phyloP scores from a whole-genome alignment of 2,113 vertebrate species.

The Plectropomus leopardus region DNA sequence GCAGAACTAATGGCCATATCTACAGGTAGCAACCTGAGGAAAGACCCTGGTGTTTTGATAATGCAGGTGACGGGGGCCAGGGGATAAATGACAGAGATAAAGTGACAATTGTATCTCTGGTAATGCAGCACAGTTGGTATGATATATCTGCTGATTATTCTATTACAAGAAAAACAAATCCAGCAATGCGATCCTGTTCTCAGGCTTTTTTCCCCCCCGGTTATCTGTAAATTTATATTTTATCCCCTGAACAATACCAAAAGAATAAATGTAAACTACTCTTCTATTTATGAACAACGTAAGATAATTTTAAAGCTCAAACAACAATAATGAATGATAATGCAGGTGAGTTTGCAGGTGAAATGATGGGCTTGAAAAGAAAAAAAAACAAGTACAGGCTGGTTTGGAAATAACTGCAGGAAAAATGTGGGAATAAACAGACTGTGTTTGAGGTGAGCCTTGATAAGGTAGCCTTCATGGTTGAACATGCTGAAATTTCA shows the following conservation, averaged over 20 bases:
- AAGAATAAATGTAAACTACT: neutral
- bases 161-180: neutral
- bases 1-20: slow-evolving; percentile 76
- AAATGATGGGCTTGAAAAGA: neutral
- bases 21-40: slow-evolving; percentile 67
- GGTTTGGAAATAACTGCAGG: neutral
- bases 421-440: neutral
- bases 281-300: neutral
- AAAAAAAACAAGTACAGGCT: neutral
- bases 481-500: slow-evolving; percentile 51
- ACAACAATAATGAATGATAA: neutral
- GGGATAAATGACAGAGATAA: slow-evolving; percentile 54
- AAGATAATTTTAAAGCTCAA: neutral
- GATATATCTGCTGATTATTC: slow-evolving; percentile 33
- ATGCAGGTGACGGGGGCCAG: slow-evolving; percentile 47
- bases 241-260: neutral
- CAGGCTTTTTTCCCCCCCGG: neutral
- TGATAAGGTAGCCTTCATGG: slow-evolving; percentile 36
- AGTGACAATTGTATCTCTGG: slow-evolving; percentile 54
- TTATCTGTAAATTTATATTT: neutral
- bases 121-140: neutral
- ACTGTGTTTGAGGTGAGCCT: neutral
- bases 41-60: slow-evolving; percentile 68
- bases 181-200: neutral
- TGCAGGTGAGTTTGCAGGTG: neutral